A percentile compares a stretch with the other conserved stretches of the same genome.
Conservation (phyloP, 2,113 vertebrate species). For the Triplophysa rosa region DNA sequence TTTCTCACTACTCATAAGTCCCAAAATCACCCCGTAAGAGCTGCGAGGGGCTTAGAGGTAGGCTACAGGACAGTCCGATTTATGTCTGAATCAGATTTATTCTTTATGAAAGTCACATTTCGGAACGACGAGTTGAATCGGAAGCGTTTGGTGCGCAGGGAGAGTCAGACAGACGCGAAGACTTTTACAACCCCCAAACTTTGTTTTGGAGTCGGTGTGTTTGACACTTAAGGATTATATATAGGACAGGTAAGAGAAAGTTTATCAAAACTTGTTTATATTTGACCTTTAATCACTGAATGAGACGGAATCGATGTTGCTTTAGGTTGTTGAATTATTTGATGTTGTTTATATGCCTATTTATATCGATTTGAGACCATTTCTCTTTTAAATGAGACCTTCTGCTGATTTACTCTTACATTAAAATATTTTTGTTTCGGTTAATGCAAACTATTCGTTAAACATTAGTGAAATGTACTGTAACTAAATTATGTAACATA, state of each 20-base stretch:
- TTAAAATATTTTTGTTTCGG: too few species aligned
- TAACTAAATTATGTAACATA: too few species aligned
- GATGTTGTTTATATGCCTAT: not conserved
- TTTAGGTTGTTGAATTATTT: too few species aligned
- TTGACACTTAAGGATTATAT: conserved; percentile 30
- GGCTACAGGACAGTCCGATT: not conserved
- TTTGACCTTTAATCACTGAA: not conserved
- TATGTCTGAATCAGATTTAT: not conserved
- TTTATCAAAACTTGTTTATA: not conserved
- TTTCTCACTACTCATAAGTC: conserved; percentile 19
- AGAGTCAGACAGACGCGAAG: conserved; percentile 13
- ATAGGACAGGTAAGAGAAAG: conserved; percentile 42
- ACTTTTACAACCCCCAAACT: conserved; percentile 35
- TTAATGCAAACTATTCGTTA: too few species aligned
- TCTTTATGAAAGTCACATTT: not conserved
- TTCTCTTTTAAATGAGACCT: not conserved
- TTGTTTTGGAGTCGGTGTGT: conserved; percentile 31
- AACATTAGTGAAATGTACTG: too few species aligned
- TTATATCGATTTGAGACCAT: not conserved
- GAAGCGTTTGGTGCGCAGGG: not conserved
- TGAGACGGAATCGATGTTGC: not conserved
- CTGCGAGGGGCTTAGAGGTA: not conserved
- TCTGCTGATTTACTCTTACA: not conserved
- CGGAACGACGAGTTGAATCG: not conserved
- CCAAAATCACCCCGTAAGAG: not conserved